Evolutionary conservation across 2,888 invertebrate genomes (phyloP).

Genomic region (Margaritifera margaritifera): DNA sequence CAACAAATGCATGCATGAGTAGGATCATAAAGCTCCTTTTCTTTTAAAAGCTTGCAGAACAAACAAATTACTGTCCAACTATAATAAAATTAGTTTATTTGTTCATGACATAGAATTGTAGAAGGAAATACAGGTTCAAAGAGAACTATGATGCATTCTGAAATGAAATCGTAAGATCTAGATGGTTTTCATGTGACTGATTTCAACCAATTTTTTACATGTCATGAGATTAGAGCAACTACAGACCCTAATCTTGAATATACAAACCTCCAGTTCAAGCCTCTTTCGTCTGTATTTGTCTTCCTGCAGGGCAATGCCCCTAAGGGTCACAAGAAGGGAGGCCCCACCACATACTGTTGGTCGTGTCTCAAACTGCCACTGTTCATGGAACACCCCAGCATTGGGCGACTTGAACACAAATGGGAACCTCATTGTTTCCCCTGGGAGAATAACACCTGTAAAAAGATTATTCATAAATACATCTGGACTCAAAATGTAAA

Average conservation of each 20-base stretch:
- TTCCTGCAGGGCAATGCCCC: constrained; percentile 70
- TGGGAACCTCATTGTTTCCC: constrained; percentile 70
- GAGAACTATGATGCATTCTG: too few species aligned
- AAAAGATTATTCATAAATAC: background rate
- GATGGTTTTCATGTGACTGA: too few species aligned
- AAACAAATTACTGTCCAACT: too few species aligned
- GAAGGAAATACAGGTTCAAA: too few species aligned
- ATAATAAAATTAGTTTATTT: too few species aligned
- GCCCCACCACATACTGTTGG: constrained; percentile 71
- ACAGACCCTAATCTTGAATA: background rate
- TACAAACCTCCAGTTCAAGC: constrained; percentile 64
- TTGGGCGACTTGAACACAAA: constrained; percentile 73
- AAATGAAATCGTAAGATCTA: too few species aligned
- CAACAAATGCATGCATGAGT: too few species aligned
- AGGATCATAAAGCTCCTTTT: too few species aligned
- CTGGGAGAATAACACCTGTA: constrained; percentile 71
- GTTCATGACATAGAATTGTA: too few species aligned
- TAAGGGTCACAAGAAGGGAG: constrained; percentile 66
- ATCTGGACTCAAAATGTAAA: too few species aligned
- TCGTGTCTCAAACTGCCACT: constrained; percentile 71
- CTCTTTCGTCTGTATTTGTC: constrained; percentile 67
- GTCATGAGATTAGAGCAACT: background rate
- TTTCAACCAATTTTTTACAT: background rate
- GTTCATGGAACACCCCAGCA: constrained; percentile 71
- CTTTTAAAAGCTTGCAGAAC: too few species aligned